phyloP scores from a whole-genome alignment of 2,797 vertebrate genomes.

The Salarias fasciatus region DNA sequence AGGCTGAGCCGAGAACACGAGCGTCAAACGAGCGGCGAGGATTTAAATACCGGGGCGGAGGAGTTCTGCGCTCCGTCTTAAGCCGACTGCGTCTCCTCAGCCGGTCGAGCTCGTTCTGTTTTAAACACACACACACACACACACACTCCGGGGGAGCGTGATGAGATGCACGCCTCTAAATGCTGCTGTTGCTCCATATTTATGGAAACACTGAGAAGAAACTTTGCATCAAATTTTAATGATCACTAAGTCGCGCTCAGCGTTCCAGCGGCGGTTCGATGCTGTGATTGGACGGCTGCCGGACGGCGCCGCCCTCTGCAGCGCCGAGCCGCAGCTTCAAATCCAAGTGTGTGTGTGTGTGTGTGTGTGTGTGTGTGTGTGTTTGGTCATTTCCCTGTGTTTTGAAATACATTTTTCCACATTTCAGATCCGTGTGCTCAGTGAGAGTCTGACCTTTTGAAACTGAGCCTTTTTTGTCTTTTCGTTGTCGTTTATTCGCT shows the following conservation, averaged over 20 bases:
- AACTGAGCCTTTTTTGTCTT: no score
- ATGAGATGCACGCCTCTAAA: background rate
- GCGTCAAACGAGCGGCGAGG: constrained; percentile 10
- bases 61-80: constrained; percentile 22
- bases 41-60: constrained; percentile 1
- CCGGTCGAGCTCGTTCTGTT: background rate
- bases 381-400: no score
- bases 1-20: constrained; percentile 25
- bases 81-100: constrained; percentile 14
- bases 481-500: no score
- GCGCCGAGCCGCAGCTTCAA: constrained; percentile 6
- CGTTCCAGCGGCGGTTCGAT: constrained; percentile 10
- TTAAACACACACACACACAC: no score
- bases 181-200: background rate
- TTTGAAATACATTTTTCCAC: no score
- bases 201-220: constrained; percentile 4
- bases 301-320: constrained; percentile 10
- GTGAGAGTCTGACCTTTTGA: no score
- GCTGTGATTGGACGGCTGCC: constrained; percentile 4
- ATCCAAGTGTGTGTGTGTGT: no score
- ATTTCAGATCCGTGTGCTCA: no score
- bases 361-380: no score
- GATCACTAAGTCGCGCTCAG: constrained; percentile 6
- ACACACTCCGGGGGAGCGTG: background rate
- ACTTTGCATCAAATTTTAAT: constrained; percentile 18